Evolutionary conservation across 2,888 invertebrate species (phyloP).

Genomic region (Lasioglossum marginatum): DNA sequence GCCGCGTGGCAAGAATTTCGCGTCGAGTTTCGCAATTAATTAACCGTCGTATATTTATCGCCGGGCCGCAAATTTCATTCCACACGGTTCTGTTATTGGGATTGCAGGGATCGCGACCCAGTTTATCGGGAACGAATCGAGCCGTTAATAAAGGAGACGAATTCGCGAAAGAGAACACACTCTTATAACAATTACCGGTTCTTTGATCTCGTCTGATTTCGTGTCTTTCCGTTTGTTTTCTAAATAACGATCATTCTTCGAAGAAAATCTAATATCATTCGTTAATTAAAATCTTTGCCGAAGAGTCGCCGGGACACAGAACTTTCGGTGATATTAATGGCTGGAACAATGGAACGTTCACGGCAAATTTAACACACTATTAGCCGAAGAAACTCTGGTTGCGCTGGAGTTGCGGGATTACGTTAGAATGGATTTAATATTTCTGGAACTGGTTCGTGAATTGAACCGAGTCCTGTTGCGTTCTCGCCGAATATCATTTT

Average conservation of each 20-base stretch:
- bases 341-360: background rate
- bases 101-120: background rate
- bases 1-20: slow-evolving; percentile 45
- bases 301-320: background rate
- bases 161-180: background rate
- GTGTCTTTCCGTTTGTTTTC: background rate
- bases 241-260: background rate
- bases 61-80: slow-evolving; percentile 26
- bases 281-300: background rate
- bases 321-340: background rate
- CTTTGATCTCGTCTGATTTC: background rate
- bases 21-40: slow-evolving; percentile 46
- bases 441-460: slow-evolving; percentile 16
- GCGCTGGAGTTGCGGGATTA: background rate
- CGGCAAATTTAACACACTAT: slow-evolving; percentile 9
- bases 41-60: slow-evolving; percentile 22
- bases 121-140: slow-evolving; percentile 17
- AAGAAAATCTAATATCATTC: background rate
- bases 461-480: background rate
- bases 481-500: slow-evolving; percentile 11
- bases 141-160: background rate
- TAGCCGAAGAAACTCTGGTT: background rate
- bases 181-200: background rate
- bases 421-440: slow-evolving; percentile 25
- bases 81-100: slow-evolving; percentile 25